Evolutionary conservation across 2,888 invertebrate species (phyloP), one percentile per base, ranked within the genome.

Genomic region (Griposia aprilina): DNA sequence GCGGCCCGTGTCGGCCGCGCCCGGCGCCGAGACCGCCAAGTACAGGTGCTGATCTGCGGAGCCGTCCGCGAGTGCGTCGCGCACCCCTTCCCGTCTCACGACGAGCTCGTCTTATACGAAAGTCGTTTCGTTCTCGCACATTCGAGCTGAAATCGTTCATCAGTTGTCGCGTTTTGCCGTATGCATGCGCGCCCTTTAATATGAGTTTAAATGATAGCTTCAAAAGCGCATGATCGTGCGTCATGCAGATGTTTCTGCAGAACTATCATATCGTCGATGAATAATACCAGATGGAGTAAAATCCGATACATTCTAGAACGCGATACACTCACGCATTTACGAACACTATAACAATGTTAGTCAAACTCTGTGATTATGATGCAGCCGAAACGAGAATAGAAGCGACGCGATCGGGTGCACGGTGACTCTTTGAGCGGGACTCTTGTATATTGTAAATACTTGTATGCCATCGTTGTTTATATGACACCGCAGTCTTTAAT

Each of bases 11-110:
- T 96, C 96, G 88, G 97, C 97, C 90, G 99, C 99, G 82, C 99
- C 99, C 60, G 99, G 99, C 86, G 99, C 99, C 2, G 99, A 99
- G 97, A 98, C 98, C 88, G 97, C 97, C 90, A 98, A 97, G 94
- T 98, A 98, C 94, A 97, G 98, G 95, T 98, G 95, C 92, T 62
- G 45, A 74, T 77, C 52, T 78, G 73, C 73, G 60, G 59, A 36
- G 55, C 74, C 52, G 45, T 13, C 30, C 76, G 45, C 76, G 70
- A 55, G 10, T 36, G 7, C n/a, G 59, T 11, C 41, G n/a, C 67
- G 65, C 69, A 70, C 70, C 78, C 80, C 23, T 45, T 68, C 63
- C 15, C 41, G 62, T 62, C n/a, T 45, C 20, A 11, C 50, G 8
- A 5, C 30, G 7, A 15, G n/a, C 63, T 57, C 15, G n/a, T 74